Evolutionary conservation across 2,113 vertebrate species (phyloP), one percentile per base, ranked within the genome.

Genomic region (Oxygymnocypris stewartii): DNA sequence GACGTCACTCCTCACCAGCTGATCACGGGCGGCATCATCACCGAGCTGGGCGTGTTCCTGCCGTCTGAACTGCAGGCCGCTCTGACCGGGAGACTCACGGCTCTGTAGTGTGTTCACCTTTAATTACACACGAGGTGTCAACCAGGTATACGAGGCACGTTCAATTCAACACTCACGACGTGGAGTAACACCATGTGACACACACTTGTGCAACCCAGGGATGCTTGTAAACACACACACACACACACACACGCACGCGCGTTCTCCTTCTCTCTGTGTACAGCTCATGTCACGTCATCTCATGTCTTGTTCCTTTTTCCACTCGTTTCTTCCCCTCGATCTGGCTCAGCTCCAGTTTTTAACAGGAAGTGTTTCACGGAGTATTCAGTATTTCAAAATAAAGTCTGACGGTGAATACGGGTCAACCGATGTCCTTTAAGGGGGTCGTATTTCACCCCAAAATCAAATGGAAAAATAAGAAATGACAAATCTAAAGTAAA

Each of bases 21-120:
- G 86, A 97, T 98, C 92, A 97, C 97, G 0, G 97, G 96, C 0
- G 97, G 96, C 88, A 97, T 98, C 93, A 94, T 98, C 91, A 98
- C 97, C 1, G 97, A 98, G 91, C 89, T 94, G 31, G 97, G 97
- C 0, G 96, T 98, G 87, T 98, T 97, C 90, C 85, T 95, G 63
- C 97, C 97, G 0, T 91, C 92, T 0, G 96, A 98, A 91, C 96
- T 98, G 35, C 95, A 90, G 90, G 93, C 91, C 0, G 96, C 95
- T 2, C 93, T 98, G 61, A 96, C 92, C 0, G 95, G 95, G 54
- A 93, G 95, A 85, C 95, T 96, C 91, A 96, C 95, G 3, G 95
- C 95, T n/a, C 94, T 95, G 89, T 95, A 94, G 81, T 31, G 28
- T 31, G 40, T 9, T 57, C 82, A 81, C 44, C 67, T 88, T 73